A percentile compares a stretch with the other conserved stretches of the same genome.
These are phyloP conservation scores for Leucoraja erinaceus DNA, from an alignment of 2,113 vertebrate species.

Conservation along the genomic window DNA sequence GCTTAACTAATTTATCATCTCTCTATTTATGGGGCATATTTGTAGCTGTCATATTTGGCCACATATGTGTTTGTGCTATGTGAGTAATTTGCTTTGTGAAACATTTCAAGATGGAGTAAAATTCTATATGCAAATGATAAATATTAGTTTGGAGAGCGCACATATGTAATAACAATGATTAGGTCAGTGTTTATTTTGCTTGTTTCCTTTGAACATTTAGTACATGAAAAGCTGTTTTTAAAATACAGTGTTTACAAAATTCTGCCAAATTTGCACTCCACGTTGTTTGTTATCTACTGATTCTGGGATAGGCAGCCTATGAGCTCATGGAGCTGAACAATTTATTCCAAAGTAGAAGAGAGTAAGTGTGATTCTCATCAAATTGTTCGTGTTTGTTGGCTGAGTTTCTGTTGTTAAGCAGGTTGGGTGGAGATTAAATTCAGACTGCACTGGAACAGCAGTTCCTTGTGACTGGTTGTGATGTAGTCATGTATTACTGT, in stretches of 20 bases:
- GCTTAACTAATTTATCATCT: neutral
- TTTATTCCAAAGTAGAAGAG: neutral
- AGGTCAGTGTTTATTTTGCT: neutral
- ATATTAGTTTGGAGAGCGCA: neutral
- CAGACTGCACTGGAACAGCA: neutral
- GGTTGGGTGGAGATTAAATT: neutral
- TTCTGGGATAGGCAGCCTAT: neutral
- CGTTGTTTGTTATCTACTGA: neutral
- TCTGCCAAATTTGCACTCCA: neutral
- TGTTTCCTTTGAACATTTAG: neutral
- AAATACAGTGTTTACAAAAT: neutral
- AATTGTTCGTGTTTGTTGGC: neutral
- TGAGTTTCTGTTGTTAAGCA: neutral
- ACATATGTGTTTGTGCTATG: neutral
- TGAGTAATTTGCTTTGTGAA: neutral
- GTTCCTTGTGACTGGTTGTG: neutral
- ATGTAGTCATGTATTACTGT: neutral
- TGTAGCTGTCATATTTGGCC: neutral
- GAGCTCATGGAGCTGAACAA: neutral
- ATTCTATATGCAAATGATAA: neutral
- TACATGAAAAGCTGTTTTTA: neutral
- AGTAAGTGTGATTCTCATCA: neutral
- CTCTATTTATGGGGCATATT: neutral
- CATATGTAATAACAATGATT: neutral
- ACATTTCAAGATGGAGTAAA: neutral